These are phyloP conservation scores for Copidosoma floridanum DNA, from an alignment of 1,140 invertebrate genomes.

Conservation along the genomic window DNA sequence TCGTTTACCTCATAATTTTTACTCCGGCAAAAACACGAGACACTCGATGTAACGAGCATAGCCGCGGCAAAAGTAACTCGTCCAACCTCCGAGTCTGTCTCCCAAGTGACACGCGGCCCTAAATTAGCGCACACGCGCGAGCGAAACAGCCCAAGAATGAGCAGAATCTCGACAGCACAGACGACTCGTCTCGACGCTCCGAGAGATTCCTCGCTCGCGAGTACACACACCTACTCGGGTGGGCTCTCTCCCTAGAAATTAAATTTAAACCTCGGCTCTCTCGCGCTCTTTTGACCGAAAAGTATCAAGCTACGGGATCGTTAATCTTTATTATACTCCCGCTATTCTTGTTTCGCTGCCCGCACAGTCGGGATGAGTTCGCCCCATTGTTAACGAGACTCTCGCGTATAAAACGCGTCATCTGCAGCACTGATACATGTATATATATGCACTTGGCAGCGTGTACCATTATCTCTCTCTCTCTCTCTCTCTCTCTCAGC, in stretches of 20 bases:
- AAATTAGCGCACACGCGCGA: not conserved
- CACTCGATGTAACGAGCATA: no score
- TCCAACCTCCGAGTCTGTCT: no score
- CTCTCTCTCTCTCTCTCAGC: no score
- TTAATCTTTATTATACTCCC: constrained; percentile 7
- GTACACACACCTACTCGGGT: not conserved
- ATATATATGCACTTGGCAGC: no score
- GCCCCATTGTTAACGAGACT: constrained; percentile 1
- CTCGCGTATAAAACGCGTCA: not conserved
- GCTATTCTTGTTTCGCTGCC: not conserved
- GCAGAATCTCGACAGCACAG: constrained; percentile 3
- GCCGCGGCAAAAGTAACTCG: no score
- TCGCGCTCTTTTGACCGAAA: not conserved
- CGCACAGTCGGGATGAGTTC: no score
- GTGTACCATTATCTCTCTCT: no score
- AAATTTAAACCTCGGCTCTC: constrained; percentile 9
- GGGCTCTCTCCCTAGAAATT: not conserved
- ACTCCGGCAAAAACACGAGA: no score
- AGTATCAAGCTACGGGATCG: not conserved
- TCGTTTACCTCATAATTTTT: no score
- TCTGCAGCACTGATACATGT: not conserved
- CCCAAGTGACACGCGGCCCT: not conserved
- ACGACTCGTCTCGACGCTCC: no score
- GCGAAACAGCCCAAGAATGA: constrained; percentile 3
- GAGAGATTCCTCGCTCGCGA: no score